Base-by-base conservation (phyloP, 2,797 vertebrate species). In the Lepilemur septentrionalis region DNA sequence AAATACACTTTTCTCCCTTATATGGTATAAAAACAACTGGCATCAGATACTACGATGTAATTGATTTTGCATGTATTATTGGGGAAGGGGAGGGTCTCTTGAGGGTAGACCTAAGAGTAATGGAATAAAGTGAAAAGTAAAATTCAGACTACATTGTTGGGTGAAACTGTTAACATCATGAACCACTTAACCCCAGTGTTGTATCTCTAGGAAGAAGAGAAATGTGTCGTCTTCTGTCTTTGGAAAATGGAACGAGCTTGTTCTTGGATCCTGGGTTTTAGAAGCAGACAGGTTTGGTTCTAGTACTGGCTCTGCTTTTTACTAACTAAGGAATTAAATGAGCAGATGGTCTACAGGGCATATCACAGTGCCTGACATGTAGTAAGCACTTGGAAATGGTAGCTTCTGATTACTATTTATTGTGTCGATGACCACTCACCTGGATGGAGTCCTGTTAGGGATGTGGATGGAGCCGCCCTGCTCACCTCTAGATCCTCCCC, bases 11-110 rank as follows among this genome's bases (percentile, higher is more conserved):
- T 96, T 59, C 57, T 96, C 79, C 83, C 92, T 89, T 65, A 88
- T 92, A 81, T 96, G 85, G 67, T 73, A 61, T 83, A 94, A 95
- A 91, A 83, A 88, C 72, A 41, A 61, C 67, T 89, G 76, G 86
- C 82, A 48, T 97, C 70, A 83, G 92, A 93, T 97, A 97, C 95
- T 92, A 76, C 38, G 15, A 32, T 59, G 11, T 82, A 82, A 90
- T 61, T 65, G 92, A 70, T 82, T 96, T 67, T 70, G 79, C 25
- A 43, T 85, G 89, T 93, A 61, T 92, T 13, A 6, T 0, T 79
- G 73, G 50, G 69, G 41, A n/a, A 85, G 41, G 9, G 2, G 0
- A n/a, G 6, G 0, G 0, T 84, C 82, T 83, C 80, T 43, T n/a
- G 78, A 89, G 76, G 46, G 43, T 59, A 79, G 1, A 57, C 48